phyloP scores from a whole-genome alignment of 2,797 vertebrate species.

The Vipera latastei region DNA sequence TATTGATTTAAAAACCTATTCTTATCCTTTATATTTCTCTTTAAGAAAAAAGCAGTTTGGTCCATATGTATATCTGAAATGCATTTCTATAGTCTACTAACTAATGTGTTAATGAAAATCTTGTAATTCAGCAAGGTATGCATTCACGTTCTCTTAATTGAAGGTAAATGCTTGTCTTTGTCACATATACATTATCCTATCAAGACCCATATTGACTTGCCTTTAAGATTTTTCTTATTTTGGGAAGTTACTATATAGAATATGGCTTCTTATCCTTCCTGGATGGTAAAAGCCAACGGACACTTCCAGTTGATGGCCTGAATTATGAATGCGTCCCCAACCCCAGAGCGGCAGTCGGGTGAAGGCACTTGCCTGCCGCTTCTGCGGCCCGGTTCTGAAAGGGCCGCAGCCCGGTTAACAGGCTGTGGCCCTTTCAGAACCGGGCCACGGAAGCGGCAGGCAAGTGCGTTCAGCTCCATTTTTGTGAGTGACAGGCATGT shows the following conservation, averaged over 20 bases:
- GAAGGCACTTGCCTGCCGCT: no score
- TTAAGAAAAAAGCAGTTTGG: neutral
- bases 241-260: neutral
- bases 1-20: neutral
- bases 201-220: neutral
- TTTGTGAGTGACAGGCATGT: no score
- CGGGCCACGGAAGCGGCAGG: no score
- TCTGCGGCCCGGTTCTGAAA: no score
- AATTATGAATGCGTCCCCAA: neutral
- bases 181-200: neutral
- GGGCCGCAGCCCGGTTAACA: no score
- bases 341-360: no score
- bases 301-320: neutral
- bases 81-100: neutral
- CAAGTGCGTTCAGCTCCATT: no score
- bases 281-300: neutral
- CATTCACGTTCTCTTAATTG: neutral
- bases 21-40: neutral
- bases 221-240: neutral
- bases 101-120: neutral
- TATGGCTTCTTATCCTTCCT: neutral
- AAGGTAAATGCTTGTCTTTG: neutral
- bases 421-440: no score
- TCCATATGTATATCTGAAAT: neutral
- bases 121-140: neutral